Evolutionary conservation across 2,888 invertebrate genomes (phyloP), one percentile per base, ranked within the genome.

Genomic region (Chouioia cunea): DNA sequence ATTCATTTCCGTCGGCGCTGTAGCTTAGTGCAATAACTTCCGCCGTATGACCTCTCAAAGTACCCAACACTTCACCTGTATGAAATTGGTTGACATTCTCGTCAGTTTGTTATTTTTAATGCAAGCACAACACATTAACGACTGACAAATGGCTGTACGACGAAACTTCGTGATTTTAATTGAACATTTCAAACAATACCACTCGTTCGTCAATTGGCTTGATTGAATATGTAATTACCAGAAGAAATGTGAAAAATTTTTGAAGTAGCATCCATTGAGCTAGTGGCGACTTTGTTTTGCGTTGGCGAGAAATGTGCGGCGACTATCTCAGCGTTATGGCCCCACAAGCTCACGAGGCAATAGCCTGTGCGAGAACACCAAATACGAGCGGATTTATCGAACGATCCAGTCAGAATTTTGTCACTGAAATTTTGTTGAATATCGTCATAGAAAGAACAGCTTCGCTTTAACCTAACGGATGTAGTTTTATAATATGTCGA

Each of bases 11-110:
- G 75, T 90, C 89, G 12, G 86, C 89, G 79, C 90, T 92, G 80
- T 93, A 94, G 77, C 91, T 90, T 14, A 93, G 86, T 0, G 91
- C 89, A 65, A 94, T 91, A 60, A 95, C 91, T 85, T 94, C 94
- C 0, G 91, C 93, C 1, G 90, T 89, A 82, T 95, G 94, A 0
- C 92, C 91, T n/a, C 78, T 79, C 74, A 92, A 87, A 1, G 87
- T 87, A 58, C 89, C 88, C 65, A 91, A 80, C 76, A 92, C 91
- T 57, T 88, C 87, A 2, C 91, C 91, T 90, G 36, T 3, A 8
- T 15, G 8, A 69, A 62, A 4, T 23, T 4, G 22, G 4, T 36
- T 53, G 8, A 43, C 4, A 48, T 20, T 52, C 22, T 54, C 27
- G 18, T 44, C n/a, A 48, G 53, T n/a, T 16, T n/a, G 4, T 20